Percentiles rank a stretch among this genome's conserved stretches.
These are phyloP conservation scores for Sinentomon sp. DNA, from an alignment of 2,888 invertebrate genomes.

Conservation along the genomic window DNA sequence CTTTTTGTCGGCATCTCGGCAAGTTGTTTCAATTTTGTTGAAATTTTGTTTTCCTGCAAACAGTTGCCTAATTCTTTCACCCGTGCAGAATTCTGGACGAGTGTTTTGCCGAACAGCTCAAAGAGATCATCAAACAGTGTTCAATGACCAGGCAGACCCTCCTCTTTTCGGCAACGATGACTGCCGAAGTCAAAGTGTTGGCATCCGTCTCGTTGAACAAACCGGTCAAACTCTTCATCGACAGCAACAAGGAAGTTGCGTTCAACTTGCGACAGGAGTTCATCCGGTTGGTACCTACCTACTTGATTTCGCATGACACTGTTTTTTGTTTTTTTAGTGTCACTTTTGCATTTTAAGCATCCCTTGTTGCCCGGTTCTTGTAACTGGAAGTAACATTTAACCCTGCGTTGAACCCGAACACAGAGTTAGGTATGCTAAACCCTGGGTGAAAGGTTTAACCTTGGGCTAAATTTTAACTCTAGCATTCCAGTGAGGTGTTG, in stretches of 20 bases:
- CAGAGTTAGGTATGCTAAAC: too few relatives aligned
- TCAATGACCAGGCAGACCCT: slow-evolving; percentile 76
- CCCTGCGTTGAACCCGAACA: too few relatives aligned
- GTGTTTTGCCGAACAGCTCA: slow-evolving; percentile 96
- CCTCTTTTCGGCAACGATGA: slow-evolving; percentile 97
- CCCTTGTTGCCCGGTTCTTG: too few relatives aligned
- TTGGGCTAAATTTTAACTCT: too few relatives aligned
- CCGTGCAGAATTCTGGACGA: slow-evolving; percentile 74
- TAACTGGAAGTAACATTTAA: too few relatives aligned
- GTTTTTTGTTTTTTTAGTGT: background rate
- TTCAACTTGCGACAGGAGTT: slow-evolving; percentile 89
- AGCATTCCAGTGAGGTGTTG: too few relatives aligned
- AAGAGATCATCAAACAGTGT: slow-evolving; percentile 82
- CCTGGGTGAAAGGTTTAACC: too few relatives aligned
- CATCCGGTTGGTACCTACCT: slow-evolving; percentile 28
- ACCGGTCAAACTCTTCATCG: slow-evolving; percentile 82
- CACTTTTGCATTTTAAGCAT: too few relatives aligned
- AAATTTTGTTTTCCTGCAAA: too few relatives aligned
- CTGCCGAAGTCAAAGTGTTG: slow-evolving; percentile 82
- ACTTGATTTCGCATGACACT: background rate
- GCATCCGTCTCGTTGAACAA: slow-evolving; percentile 74
- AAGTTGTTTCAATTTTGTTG: too few relatives aligned
- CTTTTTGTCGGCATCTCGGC: too few relatives aligned
- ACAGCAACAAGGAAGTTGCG: slow-evolving; percentile 84
- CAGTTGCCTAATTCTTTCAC: too few relatives aligned